These are phyloP conservation scores for Orbicella faveolata DNA, from an alignment of 64 coral and sea anemone species.

Conservation along the genomic window DNA sequence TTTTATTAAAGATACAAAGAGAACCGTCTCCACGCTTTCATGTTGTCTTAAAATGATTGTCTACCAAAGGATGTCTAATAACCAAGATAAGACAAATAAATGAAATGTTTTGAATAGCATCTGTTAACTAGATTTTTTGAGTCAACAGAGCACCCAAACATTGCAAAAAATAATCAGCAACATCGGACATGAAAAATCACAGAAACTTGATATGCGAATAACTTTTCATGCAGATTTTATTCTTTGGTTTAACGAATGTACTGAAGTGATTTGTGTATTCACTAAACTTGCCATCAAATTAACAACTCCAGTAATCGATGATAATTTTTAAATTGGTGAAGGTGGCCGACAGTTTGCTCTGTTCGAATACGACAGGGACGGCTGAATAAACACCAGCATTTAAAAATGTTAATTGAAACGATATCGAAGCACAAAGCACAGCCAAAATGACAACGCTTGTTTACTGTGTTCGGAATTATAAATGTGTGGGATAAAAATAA, in stretches of 20 bases:
- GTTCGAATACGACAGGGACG: background rate
- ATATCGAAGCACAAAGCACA: slow-evolving; percentile 4
- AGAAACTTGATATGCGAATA: background rate
- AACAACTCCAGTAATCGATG: background rate
- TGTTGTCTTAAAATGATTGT: too few species aligned
- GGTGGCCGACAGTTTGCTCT: background rate
- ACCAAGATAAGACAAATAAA: background rate
- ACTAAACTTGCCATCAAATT: background rate
- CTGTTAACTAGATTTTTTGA: slow-evolving; percentile 4
- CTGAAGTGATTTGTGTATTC: background rate
- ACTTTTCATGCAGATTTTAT: background rate
- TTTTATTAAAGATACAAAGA: too few species aligned
- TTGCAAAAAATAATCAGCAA: slow-evolving; percentile 3
- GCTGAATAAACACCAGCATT: background rate
- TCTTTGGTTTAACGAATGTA: background rate
- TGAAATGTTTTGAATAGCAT: background rate
- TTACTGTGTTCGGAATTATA: background rate
- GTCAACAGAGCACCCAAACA: slow-evolving; percentile 14
- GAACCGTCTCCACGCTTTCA: too few species aligned
- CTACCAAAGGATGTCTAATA: background rate
- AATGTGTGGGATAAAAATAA: too few species aligned
- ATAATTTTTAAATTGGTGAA: slow-evolving; percentile 8
- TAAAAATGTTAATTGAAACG: slow-evolving; percentile 22
- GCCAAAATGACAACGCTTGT: background rate
- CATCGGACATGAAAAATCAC: background rate